Evolutionary conservation across 2,797 vertebrate genomes (phyloP).

Genomic region (Gobionotothen gibberifrons): DNA sequence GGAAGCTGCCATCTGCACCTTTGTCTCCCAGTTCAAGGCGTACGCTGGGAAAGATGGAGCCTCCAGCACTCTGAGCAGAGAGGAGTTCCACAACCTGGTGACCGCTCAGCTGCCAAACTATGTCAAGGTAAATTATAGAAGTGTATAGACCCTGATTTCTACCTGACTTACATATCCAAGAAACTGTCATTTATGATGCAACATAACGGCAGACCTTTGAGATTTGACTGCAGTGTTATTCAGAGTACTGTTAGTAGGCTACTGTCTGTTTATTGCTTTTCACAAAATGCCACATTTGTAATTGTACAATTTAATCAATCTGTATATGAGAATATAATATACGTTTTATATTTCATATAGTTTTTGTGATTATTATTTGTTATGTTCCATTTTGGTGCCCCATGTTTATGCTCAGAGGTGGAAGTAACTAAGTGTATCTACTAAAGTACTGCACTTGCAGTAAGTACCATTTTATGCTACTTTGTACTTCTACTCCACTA

Average conservation of each 20-base stretch:
- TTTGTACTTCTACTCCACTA: too few species aligned
- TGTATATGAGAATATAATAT: neutral
- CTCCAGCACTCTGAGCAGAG: constrained; percentile 80
- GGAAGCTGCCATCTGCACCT: constrained; percentile 82
- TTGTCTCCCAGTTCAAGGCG: constrained; percentile 81
- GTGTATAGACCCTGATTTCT: too few species aligned
- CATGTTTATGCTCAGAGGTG: neutral
- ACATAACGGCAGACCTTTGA: neutral
- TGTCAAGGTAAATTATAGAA: constrained; percentile 72
- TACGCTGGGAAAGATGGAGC: constrained; percentile 80
- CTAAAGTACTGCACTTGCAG: too few species aligned
- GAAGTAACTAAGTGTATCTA: too few species aligned
- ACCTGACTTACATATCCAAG: too few species aligned
- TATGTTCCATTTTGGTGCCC: neutral
- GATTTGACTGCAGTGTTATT: neutral
- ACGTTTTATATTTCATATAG: neutral
- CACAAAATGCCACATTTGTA: neutral
- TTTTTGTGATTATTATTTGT: neutral
- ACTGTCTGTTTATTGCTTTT: neutral
- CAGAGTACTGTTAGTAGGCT: neutral
- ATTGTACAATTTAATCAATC: neutral
- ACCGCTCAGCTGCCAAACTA: constrained; percentile 78
- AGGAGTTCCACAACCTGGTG: constrained; percentile 82
- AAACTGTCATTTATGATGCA: neutral
- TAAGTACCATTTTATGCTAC: too few species aligned